Evolutionary conservation across 2,113 vertebrate species (phyloP), one percentile per base, ranked within the genome.

Genomic region (Gasterosteus nipponicus): DNA sequence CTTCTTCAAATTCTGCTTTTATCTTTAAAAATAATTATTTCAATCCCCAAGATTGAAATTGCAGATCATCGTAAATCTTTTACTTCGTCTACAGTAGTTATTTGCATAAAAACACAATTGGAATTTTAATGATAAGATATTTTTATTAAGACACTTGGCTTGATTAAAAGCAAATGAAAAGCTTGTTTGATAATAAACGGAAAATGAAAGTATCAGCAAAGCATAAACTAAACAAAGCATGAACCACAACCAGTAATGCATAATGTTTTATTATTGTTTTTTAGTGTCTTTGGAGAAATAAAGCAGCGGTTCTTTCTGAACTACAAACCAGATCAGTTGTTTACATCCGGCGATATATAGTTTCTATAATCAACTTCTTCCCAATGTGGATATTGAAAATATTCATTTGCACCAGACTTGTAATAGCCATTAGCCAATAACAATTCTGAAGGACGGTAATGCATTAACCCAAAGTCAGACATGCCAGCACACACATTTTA

Each of bases 361-460:
- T 74, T 56, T 56, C 10, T 15, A 7, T 56, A 26, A 38, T 54
- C 2, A 41, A 39, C 19, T 38, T 57, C 10, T 29, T n/a, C 3
- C 58, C 31, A 57, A n/a, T n/a, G 26, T 57, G n/a, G n/a, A 49
- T 57, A 35, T 29, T 70, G 16, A 56, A 51, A 46, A 71, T 10
- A 63, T 56, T 49, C 5, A 46, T 70, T 69, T 19, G n/a, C 11
- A 14, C 53, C 22, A 57, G 53, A 57, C 26, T 57, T 57, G 10
- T 57, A 44, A 57, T 59, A 6, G n/a, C 58, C 46, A 1, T 26
- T 26, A 26, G 22, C 22, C 22, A 26, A 26, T 26, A 26, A 26
- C 10, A 39, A 6, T 61, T 62, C 31, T 61, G 44, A 49, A 16
- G 5, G 8, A 51, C 29, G 44, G 4, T 26, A 62, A 19, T 38